phyloP scores from a whole-genome alignment of 2,888 invertebrate species.

The Pseudococcus jackbeardsleyi region DNA sequence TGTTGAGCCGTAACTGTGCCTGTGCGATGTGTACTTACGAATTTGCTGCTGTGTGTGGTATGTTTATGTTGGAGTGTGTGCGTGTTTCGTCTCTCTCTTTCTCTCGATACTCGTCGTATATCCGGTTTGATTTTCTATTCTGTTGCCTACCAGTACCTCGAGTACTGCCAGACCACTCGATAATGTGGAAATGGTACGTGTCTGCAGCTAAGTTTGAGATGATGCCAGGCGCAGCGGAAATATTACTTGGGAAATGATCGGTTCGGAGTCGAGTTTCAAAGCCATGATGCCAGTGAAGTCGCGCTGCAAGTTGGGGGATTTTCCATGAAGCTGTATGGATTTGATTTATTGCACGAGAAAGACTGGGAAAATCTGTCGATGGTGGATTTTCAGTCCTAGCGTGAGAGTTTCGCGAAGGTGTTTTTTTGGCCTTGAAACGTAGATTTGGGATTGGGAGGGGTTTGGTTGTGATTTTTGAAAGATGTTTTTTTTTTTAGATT shows the following conservation, averaged over 20 bases:
- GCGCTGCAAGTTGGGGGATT: not conserved
- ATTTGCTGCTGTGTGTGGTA: not conserved
- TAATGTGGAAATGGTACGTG: conserved; percentile 14
- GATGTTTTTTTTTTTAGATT: no score
- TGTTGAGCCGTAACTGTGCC: not conserved
- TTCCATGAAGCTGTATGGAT: not conserved
- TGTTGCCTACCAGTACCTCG: not conserved
- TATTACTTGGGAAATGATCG: not conserved
- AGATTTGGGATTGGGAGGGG: no score
- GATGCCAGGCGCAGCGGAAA: not conserved
- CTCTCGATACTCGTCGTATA: not conserved
- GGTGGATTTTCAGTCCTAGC: not conserved
- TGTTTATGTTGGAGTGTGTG: not conserved
- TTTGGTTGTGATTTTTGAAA: no score
- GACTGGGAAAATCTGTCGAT: not conserved
- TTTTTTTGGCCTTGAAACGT: no score
- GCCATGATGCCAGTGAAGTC: not conserved
- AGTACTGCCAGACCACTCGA: not conserved
- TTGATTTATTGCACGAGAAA: not conserved
- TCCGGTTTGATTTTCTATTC: conserved; percentile 6
- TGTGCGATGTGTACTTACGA: not conserved
- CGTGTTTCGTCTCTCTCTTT: not conserved
- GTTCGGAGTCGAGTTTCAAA: not conserved
- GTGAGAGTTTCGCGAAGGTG: no score
- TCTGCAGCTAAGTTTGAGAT: not conserved